These are phyloP conservation scores for Elanoides forficatus DNA, from an alignment of 2,113 vertebrate genomes.

Conservation along the genomic window DNA sequence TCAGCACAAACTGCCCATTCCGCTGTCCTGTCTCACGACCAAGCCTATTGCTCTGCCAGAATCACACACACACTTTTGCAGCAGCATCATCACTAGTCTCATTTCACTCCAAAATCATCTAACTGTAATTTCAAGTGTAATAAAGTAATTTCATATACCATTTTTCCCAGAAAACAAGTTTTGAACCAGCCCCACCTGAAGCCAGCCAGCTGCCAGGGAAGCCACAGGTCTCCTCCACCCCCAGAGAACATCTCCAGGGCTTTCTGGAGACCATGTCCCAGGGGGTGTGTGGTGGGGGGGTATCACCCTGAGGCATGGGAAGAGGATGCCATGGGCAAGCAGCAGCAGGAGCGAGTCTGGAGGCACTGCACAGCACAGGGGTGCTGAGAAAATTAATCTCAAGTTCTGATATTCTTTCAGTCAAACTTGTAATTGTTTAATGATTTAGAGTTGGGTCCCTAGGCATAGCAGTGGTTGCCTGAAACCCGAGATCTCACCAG, in stretches of 20 bases:
- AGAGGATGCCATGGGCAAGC: fast-evolving
- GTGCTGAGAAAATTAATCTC: background rate
- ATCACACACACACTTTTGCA: background rate
- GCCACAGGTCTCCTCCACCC: too few species aligned
- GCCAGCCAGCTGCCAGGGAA: background rate
- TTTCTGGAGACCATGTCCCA: background rate
- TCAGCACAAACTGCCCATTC: background rate
- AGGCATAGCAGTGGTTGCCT: background rate
- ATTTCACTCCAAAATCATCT: background rate
- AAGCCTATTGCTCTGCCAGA: background rate
- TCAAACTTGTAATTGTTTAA: background rate
- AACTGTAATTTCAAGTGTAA: background rate
- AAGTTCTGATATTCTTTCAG: background rate
- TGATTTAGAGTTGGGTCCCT: background rate
- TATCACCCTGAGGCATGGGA: fast-evolving
- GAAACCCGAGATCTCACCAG: background rate
- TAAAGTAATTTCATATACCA: background rate
- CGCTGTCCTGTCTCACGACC: fast-evolving
- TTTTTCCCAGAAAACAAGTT: background rate
- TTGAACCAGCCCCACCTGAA: background rate
- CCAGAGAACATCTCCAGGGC: background rate
- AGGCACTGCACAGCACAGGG: background rate
- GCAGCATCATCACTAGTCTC: background rate
- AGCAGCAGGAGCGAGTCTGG: background rate
- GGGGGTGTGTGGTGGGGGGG: too few species aligned